Percentiles rank a stretch among this genome's conserved stretches.
Evolutionary conservation across 2,888 invertebrate species (phyloP).

Genomic region (Mesorhabditis spiculigera): DNA sequence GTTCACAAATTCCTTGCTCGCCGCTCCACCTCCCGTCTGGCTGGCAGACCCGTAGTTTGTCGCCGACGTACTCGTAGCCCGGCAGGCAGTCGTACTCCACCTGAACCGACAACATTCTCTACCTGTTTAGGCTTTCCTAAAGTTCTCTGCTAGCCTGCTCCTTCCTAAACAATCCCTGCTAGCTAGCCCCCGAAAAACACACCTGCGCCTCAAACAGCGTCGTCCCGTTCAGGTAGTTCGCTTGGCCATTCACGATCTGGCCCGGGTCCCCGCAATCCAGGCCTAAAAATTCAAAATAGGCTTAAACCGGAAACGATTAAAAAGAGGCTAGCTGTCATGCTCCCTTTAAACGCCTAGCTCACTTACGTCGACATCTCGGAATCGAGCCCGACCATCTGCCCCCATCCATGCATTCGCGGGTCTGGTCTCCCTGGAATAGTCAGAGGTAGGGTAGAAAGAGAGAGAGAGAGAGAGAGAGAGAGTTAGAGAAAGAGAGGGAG

Average conservation of each 20-base stretch:
- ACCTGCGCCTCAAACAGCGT: conserved; percentile 11
- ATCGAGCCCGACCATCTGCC: conserved; percentile 46
- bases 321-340: background rate
- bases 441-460: background rate
- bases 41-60: conserved; percentile 30
- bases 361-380: conserved; percentile 39
- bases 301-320: background rate
- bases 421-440: background rate
- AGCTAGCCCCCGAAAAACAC: background rate
- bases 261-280: conserved; percentile 23
- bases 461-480: too few species aligned
- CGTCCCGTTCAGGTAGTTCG: conserved; percentile 22
- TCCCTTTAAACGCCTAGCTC: background rate
- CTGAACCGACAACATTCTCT: conserved; percentile 13
- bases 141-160: background rate
- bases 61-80: conserved; percentile 26
- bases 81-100: conserved; percentile 39
- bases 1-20: conserved; percentile 28
- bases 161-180: too few species aligned
- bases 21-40: conserved; percentile 39
- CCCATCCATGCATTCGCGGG: conserved; percentile 29
- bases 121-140: background rate
- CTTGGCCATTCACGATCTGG: conserved; percentile 9
- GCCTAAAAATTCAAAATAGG: conserved; percentile 15
- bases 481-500: too few species aligned